Evolutionary conservation across 2,113 vertebrate species (phyloP).

Genomic region (Corvus hawaiiensis): DNA sequence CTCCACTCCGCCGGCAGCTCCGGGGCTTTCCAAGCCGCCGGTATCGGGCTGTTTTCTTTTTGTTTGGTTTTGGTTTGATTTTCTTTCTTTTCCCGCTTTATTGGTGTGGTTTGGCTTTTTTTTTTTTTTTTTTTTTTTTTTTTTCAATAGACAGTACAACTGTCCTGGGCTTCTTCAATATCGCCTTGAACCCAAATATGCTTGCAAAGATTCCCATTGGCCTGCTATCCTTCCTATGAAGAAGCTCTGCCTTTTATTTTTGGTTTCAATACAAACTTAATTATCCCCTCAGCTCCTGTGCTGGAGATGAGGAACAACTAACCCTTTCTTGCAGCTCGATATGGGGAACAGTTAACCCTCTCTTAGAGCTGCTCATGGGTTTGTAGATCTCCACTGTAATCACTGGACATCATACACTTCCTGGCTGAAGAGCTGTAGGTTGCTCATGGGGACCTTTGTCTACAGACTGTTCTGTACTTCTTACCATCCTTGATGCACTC

Average conservation of each 20-base stretch:
- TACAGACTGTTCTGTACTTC: accelerated
- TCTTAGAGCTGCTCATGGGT: background rate
- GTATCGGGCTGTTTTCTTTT: background rate
- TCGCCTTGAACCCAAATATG: background rate
- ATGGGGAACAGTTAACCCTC: background rate
- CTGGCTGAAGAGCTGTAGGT: background rate
- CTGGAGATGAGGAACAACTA: background rate
- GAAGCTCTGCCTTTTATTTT: background rate
- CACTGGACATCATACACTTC: background rate
- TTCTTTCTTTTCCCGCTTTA: too few relatives aligned
- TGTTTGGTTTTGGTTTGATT: background rate
- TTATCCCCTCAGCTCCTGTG: background rate
- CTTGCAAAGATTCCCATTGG: background rate
- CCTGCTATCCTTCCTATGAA: background rate
- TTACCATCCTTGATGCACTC: background rate
- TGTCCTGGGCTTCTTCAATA: background rate
- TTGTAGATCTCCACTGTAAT: background rate
- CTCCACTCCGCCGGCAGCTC: background rate
- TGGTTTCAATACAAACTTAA: background rate
- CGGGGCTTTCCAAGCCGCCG: background rate
- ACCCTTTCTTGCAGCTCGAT: background rate
- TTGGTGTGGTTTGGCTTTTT: background rate
- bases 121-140: background rate
- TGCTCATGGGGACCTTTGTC: background rate
- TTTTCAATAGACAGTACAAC: background rate